Evolutionary conservation across 2,113 vertebrate genomes (phyloP), one percentile per base, ranked within the genome.

Genomic region (Orthonyx spaldingii): DNA sequence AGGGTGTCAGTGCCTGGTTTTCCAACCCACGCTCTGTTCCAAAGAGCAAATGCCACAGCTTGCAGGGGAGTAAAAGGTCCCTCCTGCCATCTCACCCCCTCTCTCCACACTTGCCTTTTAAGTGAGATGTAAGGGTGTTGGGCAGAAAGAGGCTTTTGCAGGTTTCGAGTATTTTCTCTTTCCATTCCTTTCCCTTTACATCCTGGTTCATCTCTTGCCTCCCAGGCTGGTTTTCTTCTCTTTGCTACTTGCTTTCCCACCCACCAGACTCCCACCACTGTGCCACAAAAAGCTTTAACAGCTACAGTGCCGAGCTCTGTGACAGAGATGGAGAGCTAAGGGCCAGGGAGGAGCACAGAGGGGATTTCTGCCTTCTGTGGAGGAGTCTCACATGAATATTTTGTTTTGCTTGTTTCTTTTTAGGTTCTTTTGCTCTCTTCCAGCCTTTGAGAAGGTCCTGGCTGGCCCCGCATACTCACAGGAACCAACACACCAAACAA

Each of bases 191-290:
- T 77, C 27, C 26, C n/a, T 95, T 87, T 74, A 55, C 69, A 80
- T 82, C 68, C 57, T 72, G 55, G 90, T 94, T 95, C 86, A 86
- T 89, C 81, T 96, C 84, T 60, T 83, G 87, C 87, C 33, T 97
- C 42, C 44, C 91, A 96, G 76, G 65, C 56, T 94, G 92, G 64
- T 90, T 96, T 90, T 96, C 71, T 83, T 84, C 49, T 70, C 79
- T 87, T 70, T 60, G 65, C 53, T 89, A 20, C 89, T 98, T 94
- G 64, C 91, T 89, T 98, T 94, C 88, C 92, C 94, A 87, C 97
- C 96, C 96, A 97, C 97, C 46, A 35, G 89, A 95, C 96, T 97
- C 98, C 97, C 66, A 98, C 96, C 74, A 84, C 68, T 47, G 76
- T 0, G 13, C 96, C 96, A 94, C 98, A 95, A 96, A 97, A 96